A percentile compares a stretch with the other conserved stretches of the same genome.
These are phyloP conservation scores for Brachionus angularis DNA, from an alignment of 1,140 invertebrate genomes.

Conservation along the genomic window DNA sequence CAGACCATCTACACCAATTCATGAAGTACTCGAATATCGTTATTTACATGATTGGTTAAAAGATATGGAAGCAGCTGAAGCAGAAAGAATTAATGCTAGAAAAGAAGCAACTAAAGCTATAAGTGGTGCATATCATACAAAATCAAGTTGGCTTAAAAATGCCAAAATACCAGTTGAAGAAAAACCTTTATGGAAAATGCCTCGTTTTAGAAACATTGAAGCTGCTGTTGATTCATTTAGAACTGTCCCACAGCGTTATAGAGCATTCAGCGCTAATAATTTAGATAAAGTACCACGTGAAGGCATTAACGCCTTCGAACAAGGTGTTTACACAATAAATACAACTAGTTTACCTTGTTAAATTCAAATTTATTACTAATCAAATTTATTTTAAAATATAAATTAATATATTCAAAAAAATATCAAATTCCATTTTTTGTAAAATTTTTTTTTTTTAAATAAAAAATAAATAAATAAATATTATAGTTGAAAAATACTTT, in stretches of 20 bases:
- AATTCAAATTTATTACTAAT: too few relatives aligned
- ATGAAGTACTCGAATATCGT: constrained; percentile 32
- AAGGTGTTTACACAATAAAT: constrained; percentile 37
- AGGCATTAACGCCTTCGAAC: constrained; percentile 26
- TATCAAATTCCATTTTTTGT: too few relatives aligned
- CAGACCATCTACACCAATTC: constrained; percentile 43
- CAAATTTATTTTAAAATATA: too few relatives aligned
- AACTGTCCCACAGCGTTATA: not conserved
- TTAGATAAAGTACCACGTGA: constrained; percentile 37
- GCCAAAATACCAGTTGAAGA: constrained; percentile 43
- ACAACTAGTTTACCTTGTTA: constrained; percentile 34
- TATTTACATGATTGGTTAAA: constrained; percentile 40
- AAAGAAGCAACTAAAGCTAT: constrained; percentile 41
- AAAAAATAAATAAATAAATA: too few relatives aligned
- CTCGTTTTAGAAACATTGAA: constrained; percentile 21
- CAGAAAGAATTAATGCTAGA: not conserved
- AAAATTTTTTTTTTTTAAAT: too few relatives aligned
- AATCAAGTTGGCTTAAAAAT: constrained; percentile 29
- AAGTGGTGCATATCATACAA: constrained; percentile 34
- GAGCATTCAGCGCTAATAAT: constrained; percentile 24
- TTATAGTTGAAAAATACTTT: too few relatives aligned
- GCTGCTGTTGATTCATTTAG: constrained; percentile 37
- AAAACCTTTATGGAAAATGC: constrained; percentile 44
- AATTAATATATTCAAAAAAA: too few relatives aligned
- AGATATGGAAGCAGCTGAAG: constrained; percentile 32